Conservation (phyloP, 2,113 vertebrate genomes). For the Rhineura floridana region DNA sequence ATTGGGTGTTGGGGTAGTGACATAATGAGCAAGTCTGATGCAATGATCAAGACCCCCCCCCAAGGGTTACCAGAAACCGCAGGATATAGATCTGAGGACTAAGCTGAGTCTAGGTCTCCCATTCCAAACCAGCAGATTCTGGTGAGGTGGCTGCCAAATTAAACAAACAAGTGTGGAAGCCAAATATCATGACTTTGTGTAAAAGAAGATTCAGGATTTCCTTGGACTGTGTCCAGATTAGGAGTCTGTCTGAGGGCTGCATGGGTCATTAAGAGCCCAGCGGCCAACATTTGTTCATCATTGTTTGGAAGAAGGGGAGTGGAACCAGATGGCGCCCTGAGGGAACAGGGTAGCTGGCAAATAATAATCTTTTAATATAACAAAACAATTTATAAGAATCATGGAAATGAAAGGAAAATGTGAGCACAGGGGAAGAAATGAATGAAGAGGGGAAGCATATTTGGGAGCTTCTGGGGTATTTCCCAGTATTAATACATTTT, state of each 20-base stretch:
- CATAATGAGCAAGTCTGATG: too few relatives aligned
- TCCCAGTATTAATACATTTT: too few relatives aligned
- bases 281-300: neutral
- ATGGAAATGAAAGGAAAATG: neutral
- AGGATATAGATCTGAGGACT: neutral
- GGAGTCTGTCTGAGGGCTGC: neutral
- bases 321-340: neutral
- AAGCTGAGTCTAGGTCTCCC: too few relatives aligned
- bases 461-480: too few relatives aligned
- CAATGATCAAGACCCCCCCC: neutral
- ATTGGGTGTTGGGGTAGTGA: neutral
- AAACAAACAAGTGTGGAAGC: neutral
- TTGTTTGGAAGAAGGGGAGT: neutral
- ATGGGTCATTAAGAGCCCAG: neutral
- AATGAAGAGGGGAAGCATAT: neutral
- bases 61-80: neutral
- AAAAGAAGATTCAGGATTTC: neutral
- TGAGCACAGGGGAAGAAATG: neutral
- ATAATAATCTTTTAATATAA: neutral
- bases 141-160: neutral
- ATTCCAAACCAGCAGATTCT: neutral
- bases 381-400: neutral
- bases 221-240: neutral
- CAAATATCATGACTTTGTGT: neutral
- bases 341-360: neutral